A percentile compares a stretch with the other conserved stretches of the same genome.
These are phyloP conservation scores for Plecturocebus donacophilus DNA, from an alignment of 2,113 vertebrate genomes.

Conservation along the genomic window DNA sequence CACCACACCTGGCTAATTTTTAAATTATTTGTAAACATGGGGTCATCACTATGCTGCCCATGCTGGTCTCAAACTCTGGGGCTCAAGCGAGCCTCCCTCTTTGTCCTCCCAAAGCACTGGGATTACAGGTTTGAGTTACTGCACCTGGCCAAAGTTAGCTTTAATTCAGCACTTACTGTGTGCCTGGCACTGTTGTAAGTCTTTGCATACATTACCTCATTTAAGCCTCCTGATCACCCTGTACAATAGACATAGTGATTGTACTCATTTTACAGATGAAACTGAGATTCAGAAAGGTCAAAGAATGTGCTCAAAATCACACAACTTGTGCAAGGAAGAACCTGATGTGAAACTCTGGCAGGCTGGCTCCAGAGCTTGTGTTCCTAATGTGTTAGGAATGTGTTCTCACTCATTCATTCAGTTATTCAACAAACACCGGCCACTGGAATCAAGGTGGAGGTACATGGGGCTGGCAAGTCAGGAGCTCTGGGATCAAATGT, in stretches of 20 bases:
- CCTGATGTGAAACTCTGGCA: background rate
- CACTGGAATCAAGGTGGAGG: background rate
- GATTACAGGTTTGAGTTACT: no score
- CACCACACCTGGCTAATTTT: no score
- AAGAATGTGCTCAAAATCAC: background rate
- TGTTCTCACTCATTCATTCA: background rate
- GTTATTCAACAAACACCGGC: no score
- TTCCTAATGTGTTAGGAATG: background rate
- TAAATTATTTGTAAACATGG: no score
- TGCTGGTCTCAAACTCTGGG: no score
- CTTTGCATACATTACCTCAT: background rate
- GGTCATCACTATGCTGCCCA: no score
- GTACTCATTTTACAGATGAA: background rate
- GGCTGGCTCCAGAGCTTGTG: background rate
- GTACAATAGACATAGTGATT: background rate
- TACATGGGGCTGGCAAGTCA: no score
- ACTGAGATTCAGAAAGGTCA: background rate
- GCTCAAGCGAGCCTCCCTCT: no score
- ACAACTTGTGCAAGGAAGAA: no score
- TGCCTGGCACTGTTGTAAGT: background rate
- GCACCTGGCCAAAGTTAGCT: background rate
- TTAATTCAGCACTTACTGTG: background rate
- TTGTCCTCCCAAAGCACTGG: no score
- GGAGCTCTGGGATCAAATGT: background rate
- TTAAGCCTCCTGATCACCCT: no score